phyloP scores from a whole-genome alignment of 2,113 vertebrate species.

The Cyanistes caeruleus region DNA sequence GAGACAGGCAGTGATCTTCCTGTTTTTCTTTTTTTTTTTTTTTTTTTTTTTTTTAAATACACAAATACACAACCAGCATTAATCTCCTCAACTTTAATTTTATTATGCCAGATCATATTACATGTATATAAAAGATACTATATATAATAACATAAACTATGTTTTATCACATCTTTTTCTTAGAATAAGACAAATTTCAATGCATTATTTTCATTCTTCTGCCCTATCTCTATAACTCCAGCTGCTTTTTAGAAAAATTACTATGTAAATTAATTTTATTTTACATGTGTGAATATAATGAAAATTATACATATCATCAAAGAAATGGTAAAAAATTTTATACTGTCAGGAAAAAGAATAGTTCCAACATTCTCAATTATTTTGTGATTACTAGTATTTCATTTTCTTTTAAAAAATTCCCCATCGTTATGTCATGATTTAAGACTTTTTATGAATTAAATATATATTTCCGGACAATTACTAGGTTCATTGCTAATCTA shows the following conservation, averaged over 20 bases:
- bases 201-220: neutral
- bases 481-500: conserved; percentile 66
- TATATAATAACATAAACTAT: neutral
- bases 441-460: conserved; percentile 72
- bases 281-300: conserved; percentile 2
- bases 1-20: neutral
- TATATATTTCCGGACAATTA: conserved; percentile 73
- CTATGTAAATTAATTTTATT: conserved; percentile 40
- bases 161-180: neutral
- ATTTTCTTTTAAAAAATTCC: conserved; percentile 64
- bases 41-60: no score
- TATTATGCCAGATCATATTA: neutral
- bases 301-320: conserved; percentile 8
- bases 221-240: neutral
- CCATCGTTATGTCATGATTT: conserved; percentile 63
- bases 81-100: neutral
- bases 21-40: neutral
- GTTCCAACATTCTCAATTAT: conserved; percentile 68
- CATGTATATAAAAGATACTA: neutral
- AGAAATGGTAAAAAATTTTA: conserved; percentile 59
- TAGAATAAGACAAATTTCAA: neutral
- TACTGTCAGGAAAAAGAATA: conserved; percentile 63
- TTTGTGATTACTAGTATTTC: conserved; percentile 65
- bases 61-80: neutral
- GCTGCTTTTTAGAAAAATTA: conserved; percentile 28